Percentiles rank a stretch among this genome's conserved stretches.
Conservation (phyloP, 2,888 invertebrate species). For the Spilosoma lubricipeda region DNA sequence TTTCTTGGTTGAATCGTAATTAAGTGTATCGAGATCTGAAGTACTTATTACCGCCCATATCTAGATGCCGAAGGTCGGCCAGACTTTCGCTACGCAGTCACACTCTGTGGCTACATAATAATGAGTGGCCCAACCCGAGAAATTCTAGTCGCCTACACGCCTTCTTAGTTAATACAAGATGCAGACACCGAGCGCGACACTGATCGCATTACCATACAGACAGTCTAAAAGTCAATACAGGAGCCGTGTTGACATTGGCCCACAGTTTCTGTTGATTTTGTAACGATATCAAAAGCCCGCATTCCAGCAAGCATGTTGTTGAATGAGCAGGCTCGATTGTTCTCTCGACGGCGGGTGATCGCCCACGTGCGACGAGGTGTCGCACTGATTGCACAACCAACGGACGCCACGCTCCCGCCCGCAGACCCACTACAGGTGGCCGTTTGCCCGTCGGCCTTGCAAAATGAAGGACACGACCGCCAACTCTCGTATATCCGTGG, state of each 20-base stretch:
- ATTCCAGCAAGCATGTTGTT: conserved; percentile 75
- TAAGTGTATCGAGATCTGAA: conserved; percentile 72
- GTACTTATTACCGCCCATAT: conserved; percentile 78
- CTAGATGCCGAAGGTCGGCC: conserved; percentile 81
- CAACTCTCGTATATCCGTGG: conserved; percentile 51
- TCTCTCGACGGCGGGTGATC: conserved; percentile 67
- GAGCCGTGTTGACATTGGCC: conserved; percentile 84
- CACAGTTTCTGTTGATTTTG: conserved; percentile 78
- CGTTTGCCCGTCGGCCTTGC: conserved; percentile 69
- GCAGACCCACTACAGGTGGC: conserved; percentile 69
- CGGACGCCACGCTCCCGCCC: conserved; percentile 39
- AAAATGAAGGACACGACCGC: conserved; percentile 57
- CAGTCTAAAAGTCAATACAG: conserved; percentile 69
- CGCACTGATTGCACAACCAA: conserved; percentile 74
- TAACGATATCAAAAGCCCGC: conserved; percentile 81
- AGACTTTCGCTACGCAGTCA: conserved; percentile 80
- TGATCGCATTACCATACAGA: conserved; percentile 74
- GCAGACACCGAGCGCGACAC: conserved; percentile 54
- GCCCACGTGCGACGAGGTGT: conserved; percentile 70
- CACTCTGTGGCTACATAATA: conserved; percentile 67
- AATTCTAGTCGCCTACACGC: conserved; percentile 82
- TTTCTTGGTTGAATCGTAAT: conserved; percentile 65
- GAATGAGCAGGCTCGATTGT: conserved; percentile 76
- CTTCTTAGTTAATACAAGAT: conserved; percentile 63
- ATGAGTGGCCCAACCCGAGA: conserved; percentile 74